Percentiles rank a stretch among this genome's conserved stretches.
Conservation (phyloP, 2,888 invertebrate genomes). For the Macrophya annulata region DNA sequence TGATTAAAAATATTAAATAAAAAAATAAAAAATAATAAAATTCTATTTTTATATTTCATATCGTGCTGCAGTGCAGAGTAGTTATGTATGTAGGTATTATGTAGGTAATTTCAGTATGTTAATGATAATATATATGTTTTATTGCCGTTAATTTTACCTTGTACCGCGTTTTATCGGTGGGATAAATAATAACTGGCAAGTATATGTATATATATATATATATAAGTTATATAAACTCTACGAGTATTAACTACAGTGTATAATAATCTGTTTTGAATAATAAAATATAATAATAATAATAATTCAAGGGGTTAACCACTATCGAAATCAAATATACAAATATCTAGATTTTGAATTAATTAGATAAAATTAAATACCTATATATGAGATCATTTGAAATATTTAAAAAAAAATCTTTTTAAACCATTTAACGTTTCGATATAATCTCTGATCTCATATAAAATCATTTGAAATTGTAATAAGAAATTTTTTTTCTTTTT, state of each 20-base stretch:
- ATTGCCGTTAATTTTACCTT: slow-evolving; percentile 48
- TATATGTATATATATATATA: not conserved
- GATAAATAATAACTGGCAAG: slow-evolving; percentile 42
- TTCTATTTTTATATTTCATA: slow-evolving; percentile 9
- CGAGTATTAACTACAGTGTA: slow-evolving; percentile 43
- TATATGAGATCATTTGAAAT: too few species aligned
- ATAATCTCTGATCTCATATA: too few species aligned
- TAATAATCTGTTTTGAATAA: slow-evolving; percentile 34
- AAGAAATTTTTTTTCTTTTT: too few species aligned
- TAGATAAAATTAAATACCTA: too few species aligned
- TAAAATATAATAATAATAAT: not conserved
- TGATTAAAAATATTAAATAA: not conserved
- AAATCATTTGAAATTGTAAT: too few species aligned
- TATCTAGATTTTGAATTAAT: too few species aligned
- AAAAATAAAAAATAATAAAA: not conserved
- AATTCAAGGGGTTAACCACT: slow-evolving; percentile 11
- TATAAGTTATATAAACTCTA: slow-evolving; percentile 27
- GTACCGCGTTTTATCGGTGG: slow-evolving; percentile 45
- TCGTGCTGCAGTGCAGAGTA: slow-evolving; percentile 39
- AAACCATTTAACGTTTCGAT: not conserved
- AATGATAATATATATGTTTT: slow-evolving; percentile 1
- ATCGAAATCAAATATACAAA: too few species aligned
- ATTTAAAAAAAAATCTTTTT: too few species aligned
- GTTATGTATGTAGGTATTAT: not conserved
- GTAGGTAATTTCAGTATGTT: too few species aligned